Conservation (phyloP, 2,797 vertebrate species). For the Cyclopterus lumpus region DNA sequence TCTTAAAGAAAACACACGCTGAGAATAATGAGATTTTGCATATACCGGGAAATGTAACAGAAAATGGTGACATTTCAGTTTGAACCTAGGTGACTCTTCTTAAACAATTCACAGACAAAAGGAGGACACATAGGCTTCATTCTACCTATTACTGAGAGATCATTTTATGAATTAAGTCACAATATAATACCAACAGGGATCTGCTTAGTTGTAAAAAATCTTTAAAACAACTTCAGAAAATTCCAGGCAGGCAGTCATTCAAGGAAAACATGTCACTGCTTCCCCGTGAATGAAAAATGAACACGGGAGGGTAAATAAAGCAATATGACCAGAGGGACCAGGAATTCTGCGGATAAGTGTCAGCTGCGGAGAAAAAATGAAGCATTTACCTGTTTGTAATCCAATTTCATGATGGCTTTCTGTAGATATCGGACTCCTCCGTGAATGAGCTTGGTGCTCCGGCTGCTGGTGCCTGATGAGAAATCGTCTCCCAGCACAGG, state of each 20-base stretch:
- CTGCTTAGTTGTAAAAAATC: conserved; percentile 71
- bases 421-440: conserved; percentile 97
- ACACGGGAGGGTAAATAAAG: conserved; percentile 86
- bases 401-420: conserved; percentile 97
- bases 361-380: conserved; percentile 89
- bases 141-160: conserved; percentile 77
- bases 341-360: conserved; percentile 89
- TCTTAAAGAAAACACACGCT: conserved; percentile 83
- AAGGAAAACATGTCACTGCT: conserved; percentile 84
- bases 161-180: conserved; percentile 80
- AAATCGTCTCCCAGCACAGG: conserved; percentile 93
- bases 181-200: conserved; percentile 67
- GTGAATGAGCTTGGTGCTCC: conserved; percentile 95
- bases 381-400: conserved; percentile 99
- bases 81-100: conserved; percentile 83
- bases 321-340: conserved; percentile 90
- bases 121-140: conserved; percentile 70
- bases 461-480: conserved; percentile 96
- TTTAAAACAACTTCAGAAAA: conserved; percentile 79
- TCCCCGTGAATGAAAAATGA: conserved; percentile 87
- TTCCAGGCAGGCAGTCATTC: conserved; percentile 79
- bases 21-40: conserved; percentile 87
- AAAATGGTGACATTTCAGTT: conserved; percentile 88
- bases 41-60: conserved; percentile 83
- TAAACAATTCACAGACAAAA: conserved; percentile 82